phyloP scores from a whole-genome alignment of 2,888 invertebrate species.

The Timema podura region DNA sequence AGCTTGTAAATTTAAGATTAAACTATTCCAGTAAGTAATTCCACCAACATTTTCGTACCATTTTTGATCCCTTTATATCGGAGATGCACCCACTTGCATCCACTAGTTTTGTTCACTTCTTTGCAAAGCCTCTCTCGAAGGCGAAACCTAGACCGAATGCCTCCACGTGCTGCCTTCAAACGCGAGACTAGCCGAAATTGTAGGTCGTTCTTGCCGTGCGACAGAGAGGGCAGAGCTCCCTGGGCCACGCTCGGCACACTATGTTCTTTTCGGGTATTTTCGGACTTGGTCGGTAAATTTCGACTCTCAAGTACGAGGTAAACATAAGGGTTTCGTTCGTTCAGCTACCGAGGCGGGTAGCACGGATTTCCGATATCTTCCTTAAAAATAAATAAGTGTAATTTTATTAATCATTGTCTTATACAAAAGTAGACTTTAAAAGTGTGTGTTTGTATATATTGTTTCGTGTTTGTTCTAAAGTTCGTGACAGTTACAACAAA shows the following conservation, averaged over 20 bases:
- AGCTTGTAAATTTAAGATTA: no score
- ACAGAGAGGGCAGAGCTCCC: slow-evolving; percentile 26
- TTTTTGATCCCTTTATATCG: no score
- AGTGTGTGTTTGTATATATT: no score
- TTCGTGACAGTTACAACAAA: no score
- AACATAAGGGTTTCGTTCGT: slow-evolving; percentile 32
- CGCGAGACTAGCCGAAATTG: slow-evolving; percentile 32
- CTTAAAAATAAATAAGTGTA: slow-evolving; percentile 20
- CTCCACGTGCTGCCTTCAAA: slow-evolving; percentile 39
- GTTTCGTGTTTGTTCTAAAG: no score
- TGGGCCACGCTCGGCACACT: slow-evolving; percentile 35
- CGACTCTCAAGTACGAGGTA: slow-evolving; percentile 35
- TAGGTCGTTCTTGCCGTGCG: slow-evolving; percentile 36
- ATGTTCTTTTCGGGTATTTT: slow-evolving; percentile 36
- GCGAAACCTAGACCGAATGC: slow-evolving; percentile 36
- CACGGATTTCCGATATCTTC: slow-evolving; percentile 25
- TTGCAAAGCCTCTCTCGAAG: neutral
- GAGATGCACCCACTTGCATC: no score
- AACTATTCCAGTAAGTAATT: no score
- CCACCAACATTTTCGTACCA: no score
- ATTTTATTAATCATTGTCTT: no score
- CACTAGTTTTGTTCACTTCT: no score
- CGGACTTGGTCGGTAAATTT: slow-evolving; percentile 35
- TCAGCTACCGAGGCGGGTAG: slow-evolving; percentile 26
- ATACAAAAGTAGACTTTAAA: no score